Base-by-base conservation (phyloP, 2,797 vertebrate genomes). In the Taeniopygia guttata region DNA sequence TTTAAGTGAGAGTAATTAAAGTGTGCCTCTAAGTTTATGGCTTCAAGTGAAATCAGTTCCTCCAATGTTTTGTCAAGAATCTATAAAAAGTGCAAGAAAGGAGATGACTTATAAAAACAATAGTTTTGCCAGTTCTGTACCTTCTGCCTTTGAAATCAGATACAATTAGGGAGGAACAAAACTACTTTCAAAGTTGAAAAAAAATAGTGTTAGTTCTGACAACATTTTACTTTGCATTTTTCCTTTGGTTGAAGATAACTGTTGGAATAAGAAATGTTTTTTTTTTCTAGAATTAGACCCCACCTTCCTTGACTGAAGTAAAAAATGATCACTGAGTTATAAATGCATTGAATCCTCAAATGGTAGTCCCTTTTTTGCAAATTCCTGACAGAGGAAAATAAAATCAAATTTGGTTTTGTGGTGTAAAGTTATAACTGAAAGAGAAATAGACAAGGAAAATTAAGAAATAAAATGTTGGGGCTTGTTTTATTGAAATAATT, bases 1-100 rank as follows among this genome's bases (percentile, higher is more conserved):
- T 96, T 95, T 87, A 84, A 93, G 80, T 25, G 29, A 92, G 74
- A 87, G 60, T 94, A 84, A 90, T 95, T 83, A 95, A 96, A 96
- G 59, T 54, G 30, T 58, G 90, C 83, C 84, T 94, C 52, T 73
- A 63, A 94, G 84, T 86, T 95, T 95, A 81, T 79, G 84, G 62
- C 75, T 89, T 87, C 88, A 92, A 94, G 87, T 91, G 59, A 93
- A 95, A 80, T 93, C 43, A 5, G 0, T 93, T 86, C 54, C 48
- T 90, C 26, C 83, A 89, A 1, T 93, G 60, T 95, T 77, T 90
- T 94, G 80, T 94, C 87, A 94, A 78, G 49, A 92, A 75, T 95
- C 89, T 74, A 48, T 95, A 89, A 78, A 91, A 92, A 94, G 80
- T 85, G 51, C 70, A 82, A 90, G 29, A 56, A 92, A 72, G 46